Evolutionary conservation across 2,113 vertebrate species (phyloP).

Genomic region (Beaufortia kweichowensis): DNA sequence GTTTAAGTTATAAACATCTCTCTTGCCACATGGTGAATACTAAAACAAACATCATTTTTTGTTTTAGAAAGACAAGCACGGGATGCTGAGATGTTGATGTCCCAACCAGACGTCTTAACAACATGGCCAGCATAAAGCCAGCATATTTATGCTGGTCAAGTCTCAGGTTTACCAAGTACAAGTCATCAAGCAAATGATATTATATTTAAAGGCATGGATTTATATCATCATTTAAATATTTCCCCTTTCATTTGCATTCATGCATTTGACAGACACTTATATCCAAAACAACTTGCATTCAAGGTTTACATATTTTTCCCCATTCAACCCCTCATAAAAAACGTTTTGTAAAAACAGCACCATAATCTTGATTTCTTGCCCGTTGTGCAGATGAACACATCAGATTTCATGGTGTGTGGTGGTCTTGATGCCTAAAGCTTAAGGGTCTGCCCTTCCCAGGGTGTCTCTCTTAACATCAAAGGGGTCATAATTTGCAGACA

Average conservation of each 20-base stretch:
- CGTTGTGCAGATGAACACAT: constrained; percentile 17
- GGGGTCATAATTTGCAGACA: constrained; percentile 20
- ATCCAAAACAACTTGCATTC: no score
- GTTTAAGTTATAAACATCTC: no score
- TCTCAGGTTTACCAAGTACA: no score
- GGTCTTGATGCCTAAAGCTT: constrained; percentile 16
- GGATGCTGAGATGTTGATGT: background rate
- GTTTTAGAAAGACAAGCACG: background rate
- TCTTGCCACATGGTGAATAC: no score
- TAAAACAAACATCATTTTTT: no score
- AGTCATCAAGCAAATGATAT: no score
- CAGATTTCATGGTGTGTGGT: background rate
- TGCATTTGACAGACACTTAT: no score
- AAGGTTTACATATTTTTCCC: no score
- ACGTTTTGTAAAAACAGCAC: background rate
- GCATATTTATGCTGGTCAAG: no score
- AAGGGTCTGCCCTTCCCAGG: constrained; percentile 10
- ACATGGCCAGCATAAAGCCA: background rate
- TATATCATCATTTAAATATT: background rate
- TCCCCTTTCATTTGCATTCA: background rate
- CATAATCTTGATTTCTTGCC: background rate
- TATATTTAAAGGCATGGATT: no score
- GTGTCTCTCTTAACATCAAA: constrained; percentile 26
- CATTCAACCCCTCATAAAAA: background rate
- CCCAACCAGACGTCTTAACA: background rate